Evolutionary conservation across 1,140 invertebrate genomes (phyloP).

Genomic region (Ctenoplectra terminalis): DNA sequence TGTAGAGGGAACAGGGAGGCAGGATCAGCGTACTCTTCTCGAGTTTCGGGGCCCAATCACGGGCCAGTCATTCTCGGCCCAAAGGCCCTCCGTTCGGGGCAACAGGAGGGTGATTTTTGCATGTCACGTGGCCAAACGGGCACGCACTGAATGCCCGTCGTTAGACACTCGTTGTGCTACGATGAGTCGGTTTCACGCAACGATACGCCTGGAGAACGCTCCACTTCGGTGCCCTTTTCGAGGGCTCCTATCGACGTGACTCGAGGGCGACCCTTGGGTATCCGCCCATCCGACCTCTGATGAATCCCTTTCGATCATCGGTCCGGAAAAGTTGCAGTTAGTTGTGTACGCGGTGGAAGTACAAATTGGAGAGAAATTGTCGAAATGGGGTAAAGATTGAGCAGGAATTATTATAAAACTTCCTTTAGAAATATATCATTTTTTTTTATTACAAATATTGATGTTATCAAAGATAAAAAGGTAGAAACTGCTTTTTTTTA

Average conservation of each 20-base stretch:
- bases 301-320: neutral
- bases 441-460: too few relatives aligned
- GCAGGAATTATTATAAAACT: too few relatives aligned
- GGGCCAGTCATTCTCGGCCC: conserved; percentile 72
- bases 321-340: neutral
- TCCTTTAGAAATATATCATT: too few relatives aligned
- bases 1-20: conserved; percentile 11
- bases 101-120: conserved; percentile 79
- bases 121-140: conserved; percentile 82
- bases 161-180: conserved; percentile 76
- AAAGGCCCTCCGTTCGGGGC: conserved; percentile 35
- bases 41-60: conserved; percentile 71
- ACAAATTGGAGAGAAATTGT: conserved; percentile 3
- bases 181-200: conserved; percentile 78
- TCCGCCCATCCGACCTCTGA: neutral
- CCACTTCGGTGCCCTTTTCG: conserved; percentile 56
- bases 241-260: conserved; percentile 36
- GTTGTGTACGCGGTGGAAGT: neutral
- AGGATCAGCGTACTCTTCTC: conserved; percentile 64
- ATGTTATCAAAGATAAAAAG: too few relatives aligned
- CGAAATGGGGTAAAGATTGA: neutral
- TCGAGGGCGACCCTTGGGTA: conserved; percentile 13
- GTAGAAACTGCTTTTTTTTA: too few relatives aligned
- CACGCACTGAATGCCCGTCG: conserved; percentile 77
- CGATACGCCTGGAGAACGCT: conserved; percentile 70